phyloP scores from a whole-genome alignment of 2,113 vertebrate species.

The Dromaius novaehollandiae region DNA sequence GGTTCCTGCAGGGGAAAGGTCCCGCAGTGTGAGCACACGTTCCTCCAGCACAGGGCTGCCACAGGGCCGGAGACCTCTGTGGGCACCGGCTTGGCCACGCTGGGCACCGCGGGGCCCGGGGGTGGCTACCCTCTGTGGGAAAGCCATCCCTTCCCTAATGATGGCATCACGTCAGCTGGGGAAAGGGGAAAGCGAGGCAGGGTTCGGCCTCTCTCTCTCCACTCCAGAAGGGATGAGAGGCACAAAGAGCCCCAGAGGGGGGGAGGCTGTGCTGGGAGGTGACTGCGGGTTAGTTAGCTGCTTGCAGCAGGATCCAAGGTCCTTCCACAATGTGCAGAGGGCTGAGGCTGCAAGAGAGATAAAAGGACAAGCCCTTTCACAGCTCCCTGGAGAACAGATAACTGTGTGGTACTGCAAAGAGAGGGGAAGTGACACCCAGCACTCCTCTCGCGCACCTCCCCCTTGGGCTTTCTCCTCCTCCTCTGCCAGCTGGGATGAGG shows the following conservation, averaged over 20 bases:
- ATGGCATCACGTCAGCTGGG: not conserved
- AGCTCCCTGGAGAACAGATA: not conserved
- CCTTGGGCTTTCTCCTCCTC: not conserved
- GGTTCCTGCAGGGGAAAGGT: fast-evolving
- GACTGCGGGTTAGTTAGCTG: not conserved
- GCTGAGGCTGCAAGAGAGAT: not conserved
- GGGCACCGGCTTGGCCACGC: not conserved
- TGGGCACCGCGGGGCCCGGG: fast-evolving
- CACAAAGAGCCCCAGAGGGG: not conserved
- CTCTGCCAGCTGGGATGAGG: not conserved
- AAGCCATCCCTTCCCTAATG: too few relatives aligned
- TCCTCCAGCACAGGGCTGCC: fast-evolving
- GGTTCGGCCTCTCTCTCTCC: not conserved
- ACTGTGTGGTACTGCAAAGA: fast-evolving
- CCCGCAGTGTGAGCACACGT: fast-evolving
- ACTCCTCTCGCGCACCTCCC: not conserved
- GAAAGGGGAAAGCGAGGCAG: not conserved
- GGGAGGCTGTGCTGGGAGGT: fast-evolving
- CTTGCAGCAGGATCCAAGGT: not conserved
- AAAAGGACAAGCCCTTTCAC: not conserved
- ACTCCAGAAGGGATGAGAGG: fast-evolving
- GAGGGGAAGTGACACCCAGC: not conserved
- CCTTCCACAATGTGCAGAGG: fast-evolving
- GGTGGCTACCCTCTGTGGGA: not conserved
- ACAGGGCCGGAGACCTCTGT: not conserved